A percentile compares a stretch with the other conserved stretches of the same genome.
These are phyloP conservation scores for Anastrepha ludens DNA, from an alignment of 1,140 invertebrate species.

Conservation along the genomic window DNA sequence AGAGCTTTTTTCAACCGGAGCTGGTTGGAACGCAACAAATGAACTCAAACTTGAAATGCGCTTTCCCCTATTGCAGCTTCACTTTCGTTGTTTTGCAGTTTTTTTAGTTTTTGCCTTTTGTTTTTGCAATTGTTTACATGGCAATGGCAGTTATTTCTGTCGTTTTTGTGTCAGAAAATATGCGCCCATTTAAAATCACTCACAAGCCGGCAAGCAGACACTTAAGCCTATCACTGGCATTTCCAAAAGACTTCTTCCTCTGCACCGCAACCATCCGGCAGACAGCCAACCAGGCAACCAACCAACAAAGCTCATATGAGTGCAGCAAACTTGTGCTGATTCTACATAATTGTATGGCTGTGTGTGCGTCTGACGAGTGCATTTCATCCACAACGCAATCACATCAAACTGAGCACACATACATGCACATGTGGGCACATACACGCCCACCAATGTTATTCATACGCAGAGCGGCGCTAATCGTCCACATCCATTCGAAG, in stretches of 20 bases:
- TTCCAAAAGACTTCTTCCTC: not conserved
- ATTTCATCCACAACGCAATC: constrained; percentile 39
- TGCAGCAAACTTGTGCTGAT: not conserved
- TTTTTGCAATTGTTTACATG: not conserved
- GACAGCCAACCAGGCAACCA: not conserved
- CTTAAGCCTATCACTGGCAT: constrained; percentile 22
- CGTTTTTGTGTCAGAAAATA: not conserved
- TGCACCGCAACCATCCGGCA: not conserved
- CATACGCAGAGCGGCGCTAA: constrained; percentile 44
- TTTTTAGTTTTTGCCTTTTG: not conserved
- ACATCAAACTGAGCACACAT: not conserved
- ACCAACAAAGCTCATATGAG: not conserved
- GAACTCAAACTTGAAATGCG: constrained; percentile 34
- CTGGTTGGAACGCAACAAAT: not conserved
- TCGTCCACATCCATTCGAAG: constrained; percentile 21
- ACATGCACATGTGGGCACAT: not conserved
- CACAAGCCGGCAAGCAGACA: constrained; percentile 20
- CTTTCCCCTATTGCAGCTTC: not conserved
- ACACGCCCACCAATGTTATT: constrained; percentile 10
- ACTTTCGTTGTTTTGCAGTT: not conserved
- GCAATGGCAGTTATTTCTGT: not conserved
- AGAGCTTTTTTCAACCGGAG: too few relatives aligned
- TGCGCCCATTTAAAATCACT: constrained; percentile 49
- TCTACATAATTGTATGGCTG: too few relatives aligned
- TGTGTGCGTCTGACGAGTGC: not conserved